Conservation (phyloP, 1,140 invertebrate genomes). For the Bradysia coprophila region DNA sequence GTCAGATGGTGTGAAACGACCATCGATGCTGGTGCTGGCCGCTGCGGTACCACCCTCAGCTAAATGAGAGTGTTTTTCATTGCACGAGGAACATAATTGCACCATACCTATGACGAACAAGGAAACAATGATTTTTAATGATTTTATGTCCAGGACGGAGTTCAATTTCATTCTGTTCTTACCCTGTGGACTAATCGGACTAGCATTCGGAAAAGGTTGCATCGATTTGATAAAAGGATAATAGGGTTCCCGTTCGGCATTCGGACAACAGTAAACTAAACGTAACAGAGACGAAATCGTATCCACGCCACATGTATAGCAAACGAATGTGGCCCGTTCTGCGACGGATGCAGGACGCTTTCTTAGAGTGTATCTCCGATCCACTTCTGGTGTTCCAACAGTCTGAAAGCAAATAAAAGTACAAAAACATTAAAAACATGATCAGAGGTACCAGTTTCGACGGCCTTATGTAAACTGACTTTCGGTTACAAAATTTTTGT, state of each 20-base stretch:
- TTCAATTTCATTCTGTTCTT: too few species aligned
- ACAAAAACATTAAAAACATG: background rate
- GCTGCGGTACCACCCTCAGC: slow-evolving; percentile 14
- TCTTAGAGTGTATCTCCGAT: slow-evolving; percentile 59
- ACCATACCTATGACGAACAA: slow-evolving; percentile 37
- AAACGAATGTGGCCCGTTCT: slow-evolving; percentile 60
- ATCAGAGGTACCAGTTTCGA: background rate
- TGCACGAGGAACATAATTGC: slow-evolving; percentile 66
- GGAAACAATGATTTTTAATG: too few species aligned
- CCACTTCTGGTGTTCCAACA: slow-evolving; percentile 48
- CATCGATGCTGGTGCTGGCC: slow-evolving; percentile 3
- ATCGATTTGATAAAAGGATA: slow-evolving; percentile 71
- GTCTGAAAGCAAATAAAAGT: slow-evolving; percentile 26
- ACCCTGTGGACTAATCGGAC: slow-evolving; percentile 63
- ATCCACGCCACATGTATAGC: slow-evolving; percentile 70
- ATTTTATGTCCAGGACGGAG: too few species aligned
- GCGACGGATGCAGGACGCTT: slow-evolving; percentile 40
- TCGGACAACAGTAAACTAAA: slow-evolving; percentile 65
- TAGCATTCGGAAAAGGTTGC: slow-evolving; percentile 58
- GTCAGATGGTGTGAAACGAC: slow-evolving; percentile 20
- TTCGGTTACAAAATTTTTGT: too few species aligned
- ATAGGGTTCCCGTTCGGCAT: slow-evolving; percentile 68
- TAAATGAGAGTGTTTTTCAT: slow-evolving; percentile 17
- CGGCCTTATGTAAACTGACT: background rate
- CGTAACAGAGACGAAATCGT: slow-evolving; percentile 55